Evolutionary conservation across 1,140 invertebrate genomes (phyloP), one percentile per base, ranked within the genome.

Genomic region (Hypothenemus hampei): DNA sequence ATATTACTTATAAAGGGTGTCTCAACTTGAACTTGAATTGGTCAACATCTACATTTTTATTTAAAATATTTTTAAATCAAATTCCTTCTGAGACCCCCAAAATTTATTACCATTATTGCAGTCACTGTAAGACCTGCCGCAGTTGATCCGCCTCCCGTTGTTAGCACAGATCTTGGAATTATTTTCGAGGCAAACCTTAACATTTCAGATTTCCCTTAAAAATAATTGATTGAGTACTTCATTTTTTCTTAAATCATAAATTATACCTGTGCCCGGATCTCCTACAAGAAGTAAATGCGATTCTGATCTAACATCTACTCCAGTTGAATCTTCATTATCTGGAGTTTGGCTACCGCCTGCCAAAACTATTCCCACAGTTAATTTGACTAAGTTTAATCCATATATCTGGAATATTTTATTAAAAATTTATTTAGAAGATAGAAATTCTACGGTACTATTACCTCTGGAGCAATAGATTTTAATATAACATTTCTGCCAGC

Each of bases 41-140:
- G n/a, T n/a, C n/a, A n/a, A n/a, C n/a, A n/a, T n/a, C n/a, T n/a
- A n/a, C n/a, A n/a, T n/a, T n/a, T n/a, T n/a, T n/a, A n/a, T n/a
- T n/a, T n/a, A n/a, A n/a, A n/a, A n/a, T n/a, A n/a, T n/a, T n/a
- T n/a, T n/a, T n/a, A n/a, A n/a, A n/a, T n/a, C n/a, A n/a, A n/a
- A n/a, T n/a, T n/a, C n/a, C n/a, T n/a, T n/a, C n/a, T n/a, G n/a
- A n/a, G n/a, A n/a, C n/a, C n/a, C n/a, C n/a, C n/a, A n/a, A n/a
- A n/a, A n/a, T n/a, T n/a, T n/a, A n/a, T n/a, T n/a, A 87, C 87
- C 78, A 82, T 87, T 5, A 91, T 77, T 35, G 91, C 91, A 45
- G 89, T 81, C 37, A 91, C 91, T 13, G 93, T 96, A 13, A 96
- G 80, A 4, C 93, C 93, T 60, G 92, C 92, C 54, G 83, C 81